Evolutionary conservation across 2,113 vertebrate genomes (phyloP).

Genomic region (Pseudonaja textilis): DNA sequence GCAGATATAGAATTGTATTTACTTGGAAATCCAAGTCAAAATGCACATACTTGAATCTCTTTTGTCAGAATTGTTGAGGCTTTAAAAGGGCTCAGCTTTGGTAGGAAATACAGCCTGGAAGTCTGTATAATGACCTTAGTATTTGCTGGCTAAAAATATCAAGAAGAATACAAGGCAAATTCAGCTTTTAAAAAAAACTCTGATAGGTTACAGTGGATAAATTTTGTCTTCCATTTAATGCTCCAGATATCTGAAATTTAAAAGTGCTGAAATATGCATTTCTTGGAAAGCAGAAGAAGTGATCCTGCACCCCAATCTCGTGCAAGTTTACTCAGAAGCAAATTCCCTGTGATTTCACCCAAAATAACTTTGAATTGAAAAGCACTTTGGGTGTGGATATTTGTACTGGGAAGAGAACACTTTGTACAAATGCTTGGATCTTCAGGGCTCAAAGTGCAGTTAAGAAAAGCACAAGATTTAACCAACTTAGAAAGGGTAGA

Average conservation of each 20-base stretch:
- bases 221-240: neutral
- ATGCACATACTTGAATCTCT: neutral
- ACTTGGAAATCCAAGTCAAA: neutral
- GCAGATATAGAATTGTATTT: neutral
- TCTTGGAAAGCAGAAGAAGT: neutral
- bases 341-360: neutral
- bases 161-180: neutral
- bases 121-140: neutral
- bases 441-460: neutral
- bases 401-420: neutral
- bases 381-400: neutral
- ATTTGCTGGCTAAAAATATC: neutral
- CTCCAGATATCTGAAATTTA: neutral
- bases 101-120: neutral
- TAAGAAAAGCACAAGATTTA: neutral
- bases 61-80: neutral
- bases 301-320: neutral
- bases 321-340: neutral
- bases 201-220: neutral
- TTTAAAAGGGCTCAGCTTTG: neutral
- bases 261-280: neutral
- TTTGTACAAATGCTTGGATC: neutral
- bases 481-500: neutral
- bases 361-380: neutral
- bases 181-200: neutral